Percentiles rank a stretch among this genome's conserved stretches.
Conservation (phyloP, 2,113 vertebrate genomes). For the Acanthisitta chloris region DNA sequence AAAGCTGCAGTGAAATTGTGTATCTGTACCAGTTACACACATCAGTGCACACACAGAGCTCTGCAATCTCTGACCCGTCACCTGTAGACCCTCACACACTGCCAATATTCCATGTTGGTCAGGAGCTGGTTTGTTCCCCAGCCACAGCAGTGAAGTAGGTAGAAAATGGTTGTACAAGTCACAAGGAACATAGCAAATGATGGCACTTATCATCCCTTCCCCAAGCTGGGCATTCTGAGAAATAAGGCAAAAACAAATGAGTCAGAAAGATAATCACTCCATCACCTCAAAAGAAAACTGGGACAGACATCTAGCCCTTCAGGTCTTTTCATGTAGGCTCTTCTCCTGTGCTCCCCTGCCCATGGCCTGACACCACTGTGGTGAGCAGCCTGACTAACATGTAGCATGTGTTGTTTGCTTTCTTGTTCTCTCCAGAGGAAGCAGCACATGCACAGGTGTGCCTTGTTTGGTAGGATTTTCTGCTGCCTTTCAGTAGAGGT, state of each 20-base stretch:
- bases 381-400: slow-evolving; percentile 17
- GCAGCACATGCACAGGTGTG: neutral
- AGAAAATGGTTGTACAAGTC: neutral
- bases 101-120: neutral
- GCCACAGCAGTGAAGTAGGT: neutral
- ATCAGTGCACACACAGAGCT: neutral
- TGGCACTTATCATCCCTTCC: neutral
- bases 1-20: neutral
- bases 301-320: neutral
- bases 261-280: neutral
- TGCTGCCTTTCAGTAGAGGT: neutral
- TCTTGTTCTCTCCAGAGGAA: slow-evolving; percentile 10
- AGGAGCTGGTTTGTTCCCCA: neutral
- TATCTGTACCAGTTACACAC: neutral
- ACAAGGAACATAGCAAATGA: neutral
- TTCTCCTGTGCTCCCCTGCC: neutral
- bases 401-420: slow-evolving; percentile 16
- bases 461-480: neutral
- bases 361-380: neutral
- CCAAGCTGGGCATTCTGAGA: neutral
- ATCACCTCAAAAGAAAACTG: neutral
- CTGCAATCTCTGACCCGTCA: neutral
- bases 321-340: neutral
- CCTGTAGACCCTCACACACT: neutral
- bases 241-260: neutral